A percentile compares a stretch with the other conserved stretches of the same genome.
phyloP scores from a whole-genome alignment of 2,113 vertebrate species.

The Hoplias malabaricus region DNA sequence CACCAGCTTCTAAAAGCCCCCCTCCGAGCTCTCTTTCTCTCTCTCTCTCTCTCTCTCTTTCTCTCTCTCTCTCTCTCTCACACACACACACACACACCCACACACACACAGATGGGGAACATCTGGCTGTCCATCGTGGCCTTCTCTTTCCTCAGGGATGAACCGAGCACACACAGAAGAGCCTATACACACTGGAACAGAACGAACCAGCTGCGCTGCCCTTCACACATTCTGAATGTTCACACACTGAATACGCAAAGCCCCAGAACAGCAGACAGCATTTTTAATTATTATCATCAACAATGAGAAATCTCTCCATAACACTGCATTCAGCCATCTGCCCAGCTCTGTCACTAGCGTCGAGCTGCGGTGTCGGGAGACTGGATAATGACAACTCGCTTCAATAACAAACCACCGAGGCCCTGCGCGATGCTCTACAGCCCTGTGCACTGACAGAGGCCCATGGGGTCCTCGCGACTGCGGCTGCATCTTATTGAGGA shows the following conservation, averaged over 20 bases:
- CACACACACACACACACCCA: not conserved
- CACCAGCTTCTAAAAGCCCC: conserved; percentile 23
- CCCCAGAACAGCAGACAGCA: not conserved
- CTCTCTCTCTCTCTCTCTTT: not conserved
- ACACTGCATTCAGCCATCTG: not conserved
- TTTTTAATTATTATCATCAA: conserved; percentile 1
- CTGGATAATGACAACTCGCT: not conserved
- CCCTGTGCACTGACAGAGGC: not conserved
- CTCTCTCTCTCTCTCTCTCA: conserved; percentile 1
- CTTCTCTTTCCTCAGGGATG: conserved; percentile 14
- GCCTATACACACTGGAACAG: conserved; percentile 15
- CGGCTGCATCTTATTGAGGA: not conserved
- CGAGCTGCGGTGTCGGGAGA: not conserved
- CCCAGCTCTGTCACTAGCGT: not conserved
- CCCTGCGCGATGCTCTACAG: conserved; percentile 1
- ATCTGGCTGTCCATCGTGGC: conserved; percentile 41
- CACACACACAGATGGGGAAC: conserved; percentile 28
- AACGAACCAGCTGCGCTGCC: conserved; percentile 24
- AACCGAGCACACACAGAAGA: not conserved
- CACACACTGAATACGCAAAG: not conserved
- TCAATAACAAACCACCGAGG: conserved; percentile 6
- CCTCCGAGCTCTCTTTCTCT: not conserved
- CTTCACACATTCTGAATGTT: too few relatives aligned
- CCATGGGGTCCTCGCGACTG: not conserved
- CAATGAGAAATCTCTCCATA: not conserved